Base-by-base conservation (phyloP, 1,140 invertebrate species). In the Ooceraea biroi region DNA sequence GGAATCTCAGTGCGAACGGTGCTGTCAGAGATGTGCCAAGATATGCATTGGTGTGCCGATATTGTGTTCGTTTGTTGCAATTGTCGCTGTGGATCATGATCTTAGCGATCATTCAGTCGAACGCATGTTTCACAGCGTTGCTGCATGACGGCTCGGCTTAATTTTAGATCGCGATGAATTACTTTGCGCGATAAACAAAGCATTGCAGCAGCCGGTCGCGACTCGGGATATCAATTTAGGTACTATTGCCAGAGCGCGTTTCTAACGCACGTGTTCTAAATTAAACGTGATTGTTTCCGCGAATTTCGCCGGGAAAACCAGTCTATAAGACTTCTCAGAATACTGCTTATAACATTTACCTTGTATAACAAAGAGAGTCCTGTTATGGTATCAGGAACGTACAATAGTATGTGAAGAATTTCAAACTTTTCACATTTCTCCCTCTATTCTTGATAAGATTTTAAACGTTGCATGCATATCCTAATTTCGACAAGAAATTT, bases 181-280 rank as follows among this genome's bases (percentile, higher is more conserved):
- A 71, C 11, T 71, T 55, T 22, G 19, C 10, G 19, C 68, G 36
- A 72, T 57, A 57, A 72, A 72, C 66, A 52, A 69, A 69, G 17
- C 66, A 36, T n/a, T 27, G 11, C 17, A 48, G 44, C n/a, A 46
- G 12, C 19, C 22, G 36, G 36, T 36, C 36, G 36, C 55, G 19
- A 22, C 11, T 57, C 22, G 46, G 17, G n/a, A 69, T 30, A 52
- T 5, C 66, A 52, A 52, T 69, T 69, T 69, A 52, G 10, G n/a
- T 27, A 25, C 3, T 50, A 69, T 58, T 41, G 69, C 69, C 69
- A 72, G 57, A 41, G 30, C 7, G 17, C 17, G 14, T 44, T 10
- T 17, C 19, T 41, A 17, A 57, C 50, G 36, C 36, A 41, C 12
- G 50, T 60, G 25, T 60, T 60, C 3, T 60, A 60, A 60, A 60